Conservation (phyloP, 92 coral and sea anemone species). For the Muricea muricata region DNA sequence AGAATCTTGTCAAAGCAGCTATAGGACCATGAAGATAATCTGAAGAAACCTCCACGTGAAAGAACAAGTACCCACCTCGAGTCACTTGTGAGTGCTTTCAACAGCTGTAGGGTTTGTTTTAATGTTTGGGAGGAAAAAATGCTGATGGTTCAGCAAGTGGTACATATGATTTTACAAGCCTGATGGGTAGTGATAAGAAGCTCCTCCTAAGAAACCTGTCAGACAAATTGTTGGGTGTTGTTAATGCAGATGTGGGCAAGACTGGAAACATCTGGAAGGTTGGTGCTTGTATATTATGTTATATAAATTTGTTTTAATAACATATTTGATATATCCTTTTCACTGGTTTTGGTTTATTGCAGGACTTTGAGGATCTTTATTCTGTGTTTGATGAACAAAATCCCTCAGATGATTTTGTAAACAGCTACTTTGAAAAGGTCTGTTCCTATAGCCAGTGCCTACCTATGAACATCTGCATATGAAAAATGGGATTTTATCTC, state of each 20-base stretch:
- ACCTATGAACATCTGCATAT: neutral
- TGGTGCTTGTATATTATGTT: neutral
- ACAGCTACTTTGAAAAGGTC: slow-evolving; percentile 11
- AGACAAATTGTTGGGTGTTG: neutral
- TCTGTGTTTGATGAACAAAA: neutral
- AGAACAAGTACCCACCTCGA: neutral
- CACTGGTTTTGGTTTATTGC: no score
- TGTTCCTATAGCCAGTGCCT: neutral
- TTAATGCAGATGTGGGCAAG: neutral
- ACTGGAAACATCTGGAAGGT: slow-evolving; percentile 15
- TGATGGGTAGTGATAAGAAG: neutral
- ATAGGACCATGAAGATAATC: neutral
- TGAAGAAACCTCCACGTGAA: neutral
- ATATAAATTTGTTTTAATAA: neutral
- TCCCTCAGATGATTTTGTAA: neutral
- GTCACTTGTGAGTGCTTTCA: neutral
- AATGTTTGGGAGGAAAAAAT: neutral
- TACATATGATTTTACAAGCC: neutral
- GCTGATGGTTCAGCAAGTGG: neutral
- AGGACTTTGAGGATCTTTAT: neutral
- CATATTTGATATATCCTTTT: no score
- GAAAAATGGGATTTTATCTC: neutral
- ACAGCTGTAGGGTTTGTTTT: neutral
- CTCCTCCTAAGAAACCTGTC: neutral
- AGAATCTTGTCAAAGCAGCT: neutral